These are phyloP conservation scores for Spermophilus dauricus DNA, from an alignment of 2,113 vertebrate species.

Conservation along the genomic window DNA sequence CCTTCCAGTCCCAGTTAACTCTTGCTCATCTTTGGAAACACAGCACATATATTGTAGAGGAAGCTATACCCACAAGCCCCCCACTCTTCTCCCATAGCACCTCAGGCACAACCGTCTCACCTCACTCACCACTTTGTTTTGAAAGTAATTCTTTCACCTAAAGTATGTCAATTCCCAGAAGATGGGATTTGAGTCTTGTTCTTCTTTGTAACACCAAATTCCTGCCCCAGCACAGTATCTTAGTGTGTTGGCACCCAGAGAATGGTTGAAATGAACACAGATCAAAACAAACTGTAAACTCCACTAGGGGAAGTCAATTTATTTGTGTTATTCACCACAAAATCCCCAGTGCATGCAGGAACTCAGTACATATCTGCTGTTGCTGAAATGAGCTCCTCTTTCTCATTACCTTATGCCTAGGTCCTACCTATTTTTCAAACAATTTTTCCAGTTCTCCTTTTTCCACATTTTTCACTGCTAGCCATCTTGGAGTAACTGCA, in stretches of 20 bases:
- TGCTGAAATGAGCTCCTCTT: neutral
- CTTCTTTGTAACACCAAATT: conserved; percentile 6
- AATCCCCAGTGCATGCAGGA: conserved; percentile 34
- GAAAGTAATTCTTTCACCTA: conserved; percentile 33
- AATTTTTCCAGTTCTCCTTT: neutral
- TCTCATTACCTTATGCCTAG: neutral
- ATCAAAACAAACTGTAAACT: conserved; percentile 53
- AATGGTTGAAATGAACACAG: conserved; percentile 51
- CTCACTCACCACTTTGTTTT: conserved; percentile 9
- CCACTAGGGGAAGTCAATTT: neutral
- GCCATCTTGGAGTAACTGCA: neutral
- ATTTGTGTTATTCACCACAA: conserved; percentile 65
- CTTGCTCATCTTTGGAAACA: neutral
- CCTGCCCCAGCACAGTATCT: neutral
- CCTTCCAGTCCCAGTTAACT: neutral
- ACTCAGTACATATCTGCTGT: conserved; percentile 48
- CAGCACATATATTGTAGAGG: neutral
- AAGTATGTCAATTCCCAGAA: conserved; percentile 42
- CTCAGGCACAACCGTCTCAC: conserved; percentile 12
- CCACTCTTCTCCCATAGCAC: neutral
- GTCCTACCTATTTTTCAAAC: conserved; percentile 24
- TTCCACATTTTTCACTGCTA: neutral
- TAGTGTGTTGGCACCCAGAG: conserved; percentile 8
- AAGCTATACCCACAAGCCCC: neutral
- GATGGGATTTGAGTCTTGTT: conserved; percentile 23